Evolutionary conservation across 2,113 vertebrate species (phyloP).

Genomic region (Mus pahari): DNA sequence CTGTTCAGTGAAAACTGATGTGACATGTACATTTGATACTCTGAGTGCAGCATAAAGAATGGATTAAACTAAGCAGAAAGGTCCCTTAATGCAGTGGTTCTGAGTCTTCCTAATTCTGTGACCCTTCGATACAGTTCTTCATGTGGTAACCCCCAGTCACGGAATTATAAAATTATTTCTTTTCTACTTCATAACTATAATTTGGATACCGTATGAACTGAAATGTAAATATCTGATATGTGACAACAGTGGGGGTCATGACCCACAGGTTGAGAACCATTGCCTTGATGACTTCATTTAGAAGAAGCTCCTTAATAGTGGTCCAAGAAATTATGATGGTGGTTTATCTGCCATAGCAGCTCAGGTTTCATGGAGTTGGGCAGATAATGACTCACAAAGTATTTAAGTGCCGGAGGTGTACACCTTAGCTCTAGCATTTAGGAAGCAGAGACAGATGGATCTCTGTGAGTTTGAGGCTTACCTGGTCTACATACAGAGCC

Average conservation of each 20-base stretch:
- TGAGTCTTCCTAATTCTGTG: too few relatives aligned
- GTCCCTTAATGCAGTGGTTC: not conserved
- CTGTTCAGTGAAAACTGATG: not conserved
- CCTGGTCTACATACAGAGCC: not conserved
- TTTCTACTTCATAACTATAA: not conserved
- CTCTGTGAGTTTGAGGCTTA: not conserved
- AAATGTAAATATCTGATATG: not conserved
- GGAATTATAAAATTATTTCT: not conserved
- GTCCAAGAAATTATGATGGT: not conserved
- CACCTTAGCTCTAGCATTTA: not conserved
- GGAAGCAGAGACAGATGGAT: not conserved
- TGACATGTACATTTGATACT: not conserved
- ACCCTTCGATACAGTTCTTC: not conserved
- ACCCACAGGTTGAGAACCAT: not conserved
- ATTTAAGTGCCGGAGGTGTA: not conserved
- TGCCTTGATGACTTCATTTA: not conserved
- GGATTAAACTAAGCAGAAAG: not conserved
- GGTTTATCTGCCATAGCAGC: not conserved
- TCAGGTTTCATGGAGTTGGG: not conserved
- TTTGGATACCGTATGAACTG: not conserved
- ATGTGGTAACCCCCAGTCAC: not conserved
- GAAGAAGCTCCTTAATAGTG: not conserved
- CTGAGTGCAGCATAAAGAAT: not conserved
- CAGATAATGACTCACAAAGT: not conserved
- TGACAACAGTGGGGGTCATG: fast-evolving